These are phyloP conservation scores for Chanos chanos DNA, from an alignment of 2,797 vertebrate species.

Conservation along the genomic window DNA sequence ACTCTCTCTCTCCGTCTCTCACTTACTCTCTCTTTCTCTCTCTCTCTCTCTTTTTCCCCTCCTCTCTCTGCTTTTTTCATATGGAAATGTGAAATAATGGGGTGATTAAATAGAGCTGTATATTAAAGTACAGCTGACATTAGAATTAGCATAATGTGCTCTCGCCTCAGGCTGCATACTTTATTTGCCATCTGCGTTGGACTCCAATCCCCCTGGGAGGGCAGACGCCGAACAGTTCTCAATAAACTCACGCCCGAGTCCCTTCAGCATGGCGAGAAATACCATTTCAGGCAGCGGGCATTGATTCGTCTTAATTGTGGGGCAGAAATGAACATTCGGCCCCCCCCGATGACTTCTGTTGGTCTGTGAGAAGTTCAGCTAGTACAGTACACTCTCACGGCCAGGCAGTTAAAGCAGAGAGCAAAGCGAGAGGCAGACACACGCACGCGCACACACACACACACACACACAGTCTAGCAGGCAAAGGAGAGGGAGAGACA, in stretches of 20 bases:
- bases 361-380: slow-evolving; percentile 73
- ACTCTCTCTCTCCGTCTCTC: not conserved
- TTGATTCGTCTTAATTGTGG: slow-evolving; percentile 90
- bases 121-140: slow-evolving; percentile 99
- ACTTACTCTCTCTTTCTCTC: not conserved
- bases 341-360: slow-evolving; percentile 79
- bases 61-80: slow-evolving; percentile 76
- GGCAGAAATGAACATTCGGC: slow-evolving; percentile 85
- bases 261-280: slow-evolving; percentile 60
- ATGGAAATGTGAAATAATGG: slow-evolving; percentile 99
- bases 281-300: slow-evolving; percentile 80
- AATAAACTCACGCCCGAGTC: slow-evolving; percentile 77
- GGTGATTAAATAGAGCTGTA: slow-evolving; percentile 99
- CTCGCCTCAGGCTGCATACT: slow-evolving; percentile 97
- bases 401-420: slow-evolving; percentile 27
- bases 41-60: not conserved
- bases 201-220: slow-evolving; percentile 91
- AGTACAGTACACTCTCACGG: slow-evolving; percentile 37
- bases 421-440: slow-evolving; percentile 1
- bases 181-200: slow-evolving; percentile 99
- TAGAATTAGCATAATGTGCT: slow-evolving; percentile 99
- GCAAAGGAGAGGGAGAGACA: slow-evolving; percentile 11
- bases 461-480: not conserved
- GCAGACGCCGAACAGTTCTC: slow-evolving; percentile 81
- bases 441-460: not conserved